phyloP scores from a whole-genome alignment of 2,113 vertebrate genomes.

The Struthidea cinerea region DNA sequence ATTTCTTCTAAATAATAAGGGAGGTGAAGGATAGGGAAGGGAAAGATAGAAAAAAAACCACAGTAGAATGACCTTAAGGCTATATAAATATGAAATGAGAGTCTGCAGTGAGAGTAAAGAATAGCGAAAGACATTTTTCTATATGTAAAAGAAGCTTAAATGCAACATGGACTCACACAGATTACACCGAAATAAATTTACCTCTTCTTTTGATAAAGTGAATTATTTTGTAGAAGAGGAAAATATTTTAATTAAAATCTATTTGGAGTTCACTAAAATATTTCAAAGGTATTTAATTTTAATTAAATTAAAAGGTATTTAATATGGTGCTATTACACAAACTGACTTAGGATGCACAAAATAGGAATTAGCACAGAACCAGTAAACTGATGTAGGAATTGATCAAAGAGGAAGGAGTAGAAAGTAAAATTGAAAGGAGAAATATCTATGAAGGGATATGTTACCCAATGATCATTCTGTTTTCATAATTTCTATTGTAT shows the following conservation, averaged over 20 bases:
- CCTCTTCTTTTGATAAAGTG: neutral
- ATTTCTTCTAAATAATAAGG: neutral
- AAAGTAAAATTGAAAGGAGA: neutral
- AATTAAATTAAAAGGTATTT: too few relatives aligned
- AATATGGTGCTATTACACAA: neutral
- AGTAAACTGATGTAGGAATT: neutral
- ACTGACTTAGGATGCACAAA: neutral
- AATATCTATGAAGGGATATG: neutral
- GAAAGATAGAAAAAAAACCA: neutral
- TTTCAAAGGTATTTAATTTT: neutral
- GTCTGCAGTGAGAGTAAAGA: neutral
- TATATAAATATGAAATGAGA: neutral
- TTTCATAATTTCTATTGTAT: neutral
- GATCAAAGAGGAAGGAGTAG: neutral
- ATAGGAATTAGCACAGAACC: neutral
- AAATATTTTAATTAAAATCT: neutral
- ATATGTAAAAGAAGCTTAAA: neutral
- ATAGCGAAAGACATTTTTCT: neutral
- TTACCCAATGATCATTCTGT: neutral
- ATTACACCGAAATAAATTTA: neutral
- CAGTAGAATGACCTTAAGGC: neutral
- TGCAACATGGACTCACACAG: neutral
- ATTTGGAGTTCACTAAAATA: neutral
- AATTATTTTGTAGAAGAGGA: neutral
- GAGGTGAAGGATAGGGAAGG: neutral